These are phyloP conservation scores for Oreochromis aureus DNA, from an alignment of 2,113 vertebrate species.

Conservation along the genomic window DNA sequence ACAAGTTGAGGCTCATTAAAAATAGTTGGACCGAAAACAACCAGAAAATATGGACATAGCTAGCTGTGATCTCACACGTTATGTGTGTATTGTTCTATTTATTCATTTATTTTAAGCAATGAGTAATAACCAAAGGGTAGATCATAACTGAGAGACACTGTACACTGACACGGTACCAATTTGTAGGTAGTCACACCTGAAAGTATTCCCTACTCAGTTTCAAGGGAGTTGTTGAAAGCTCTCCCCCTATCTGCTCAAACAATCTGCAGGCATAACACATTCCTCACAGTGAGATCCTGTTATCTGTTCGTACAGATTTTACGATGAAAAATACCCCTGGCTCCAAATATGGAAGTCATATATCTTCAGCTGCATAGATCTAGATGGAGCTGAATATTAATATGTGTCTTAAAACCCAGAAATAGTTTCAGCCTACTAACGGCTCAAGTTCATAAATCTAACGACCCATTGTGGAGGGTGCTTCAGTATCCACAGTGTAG, in stretches of 20 bases:
- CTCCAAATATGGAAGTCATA: conserved; percentile 8
- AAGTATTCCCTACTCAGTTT: background rate
- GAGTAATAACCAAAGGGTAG: background rate
- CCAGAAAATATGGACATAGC: background rate
- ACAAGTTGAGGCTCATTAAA: background rate
- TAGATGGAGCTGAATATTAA: conserved; percentile 18
- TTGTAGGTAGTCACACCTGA: background rate
- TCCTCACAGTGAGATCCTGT: background rate
- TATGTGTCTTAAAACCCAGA: background rate
- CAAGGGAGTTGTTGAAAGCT: background rate
- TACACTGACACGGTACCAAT: background rate
- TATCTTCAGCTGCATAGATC: conserved; percentile 9
- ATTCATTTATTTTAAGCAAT: background rate
- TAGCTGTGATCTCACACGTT: background rate
- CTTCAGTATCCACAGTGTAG: background rate
- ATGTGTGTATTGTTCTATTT: background rate
- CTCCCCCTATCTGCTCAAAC: background rate
- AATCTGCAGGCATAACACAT: background rate
- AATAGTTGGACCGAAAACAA: background rate
- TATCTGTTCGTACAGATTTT: background rate
- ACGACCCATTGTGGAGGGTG: background rate
- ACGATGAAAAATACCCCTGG: background rate
- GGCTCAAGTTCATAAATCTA: conserved; percentile 28
- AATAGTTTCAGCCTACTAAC: conserved; percentile 23
- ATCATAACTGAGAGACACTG: background rate